phyloP scores from a whole-genome alignment of 2,888 invertebrate species.

The Steinernema scapterisci region DNA sequence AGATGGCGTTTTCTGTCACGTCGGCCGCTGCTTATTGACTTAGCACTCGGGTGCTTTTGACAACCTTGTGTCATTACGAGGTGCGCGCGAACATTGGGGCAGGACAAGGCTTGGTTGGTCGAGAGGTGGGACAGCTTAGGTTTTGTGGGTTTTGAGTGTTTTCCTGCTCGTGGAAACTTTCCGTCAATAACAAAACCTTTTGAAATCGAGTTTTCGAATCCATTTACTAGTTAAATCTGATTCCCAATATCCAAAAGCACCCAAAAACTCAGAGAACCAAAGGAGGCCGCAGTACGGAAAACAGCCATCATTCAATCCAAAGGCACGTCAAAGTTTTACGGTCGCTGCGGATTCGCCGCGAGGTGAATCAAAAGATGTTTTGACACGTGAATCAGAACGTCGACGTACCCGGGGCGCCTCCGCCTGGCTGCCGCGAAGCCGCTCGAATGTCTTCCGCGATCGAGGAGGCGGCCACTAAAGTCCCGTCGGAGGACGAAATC shows the following conservation, averaged over 20 bases:
- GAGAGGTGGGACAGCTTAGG: neutral
- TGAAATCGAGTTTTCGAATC: no score
- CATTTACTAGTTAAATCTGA: no score
- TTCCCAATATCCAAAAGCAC: no score
- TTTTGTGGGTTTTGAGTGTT: no score
- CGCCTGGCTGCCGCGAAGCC: conserved; percentile 13
- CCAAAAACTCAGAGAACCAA: no score
- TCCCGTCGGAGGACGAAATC: neutral
- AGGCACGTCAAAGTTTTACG: neutral
- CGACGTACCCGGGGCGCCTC: conserved; percentile 8
- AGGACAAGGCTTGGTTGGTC: neutral
- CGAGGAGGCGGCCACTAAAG: neutral
- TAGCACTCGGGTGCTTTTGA: conserved; percentile 12
- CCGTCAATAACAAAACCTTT: no score
- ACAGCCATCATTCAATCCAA: no score
- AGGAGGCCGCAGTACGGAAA: no score
- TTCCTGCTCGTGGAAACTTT: no score
- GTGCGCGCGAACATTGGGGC: conserved; percentile 1
- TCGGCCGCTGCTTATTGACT: conserved; percentile 5
- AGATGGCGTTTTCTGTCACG: neutral
- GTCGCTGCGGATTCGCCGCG: neutral
- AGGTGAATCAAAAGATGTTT: neutral
- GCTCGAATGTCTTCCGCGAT: neutral
- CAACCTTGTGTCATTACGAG: conserved; percentile 23
- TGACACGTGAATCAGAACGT: conserved; percentile 26